Evolutionary conservation across 2,888 invertebrate species (phyloP).

Genomic region (Ariolimax columbianus): DNA sequence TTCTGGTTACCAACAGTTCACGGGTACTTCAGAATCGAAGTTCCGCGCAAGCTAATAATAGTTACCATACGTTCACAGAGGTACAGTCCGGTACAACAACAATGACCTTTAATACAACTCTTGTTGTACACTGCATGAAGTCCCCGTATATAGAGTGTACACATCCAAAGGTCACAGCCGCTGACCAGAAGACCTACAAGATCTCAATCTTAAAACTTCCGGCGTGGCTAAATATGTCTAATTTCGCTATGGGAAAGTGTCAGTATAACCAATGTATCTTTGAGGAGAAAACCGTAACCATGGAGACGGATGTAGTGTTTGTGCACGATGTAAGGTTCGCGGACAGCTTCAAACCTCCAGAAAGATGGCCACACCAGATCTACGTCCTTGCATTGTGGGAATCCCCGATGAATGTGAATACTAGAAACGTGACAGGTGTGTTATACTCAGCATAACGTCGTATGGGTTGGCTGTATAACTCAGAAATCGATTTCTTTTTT

Average conservation of each 20-base stretch:
- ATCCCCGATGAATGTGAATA: background rate
- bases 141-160: background rate
- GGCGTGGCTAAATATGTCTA: background rate
- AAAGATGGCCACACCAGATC: background rate
- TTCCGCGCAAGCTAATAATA: no score
- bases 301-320: background rate
- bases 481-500: no score
- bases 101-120: no score
- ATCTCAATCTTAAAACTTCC: background rate
- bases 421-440: background rate
- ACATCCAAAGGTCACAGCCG: background rate
- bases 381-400: background rate
- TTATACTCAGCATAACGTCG: no score
- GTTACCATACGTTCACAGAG: no score
- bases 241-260: background rate
- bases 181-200: background rate
- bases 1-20: no score
- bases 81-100: background rate
- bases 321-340: background rate
- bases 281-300: background rate
- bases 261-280: background rate
- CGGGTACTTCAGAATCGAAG: no score
- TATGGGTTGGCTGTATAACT: no score
- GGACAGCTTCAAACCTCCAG: background rate
- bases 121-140: no score